Evolutionary conservation across 2,113 vertebrate species (phyloP).

Genomic region (Scomber colias): DNA sequence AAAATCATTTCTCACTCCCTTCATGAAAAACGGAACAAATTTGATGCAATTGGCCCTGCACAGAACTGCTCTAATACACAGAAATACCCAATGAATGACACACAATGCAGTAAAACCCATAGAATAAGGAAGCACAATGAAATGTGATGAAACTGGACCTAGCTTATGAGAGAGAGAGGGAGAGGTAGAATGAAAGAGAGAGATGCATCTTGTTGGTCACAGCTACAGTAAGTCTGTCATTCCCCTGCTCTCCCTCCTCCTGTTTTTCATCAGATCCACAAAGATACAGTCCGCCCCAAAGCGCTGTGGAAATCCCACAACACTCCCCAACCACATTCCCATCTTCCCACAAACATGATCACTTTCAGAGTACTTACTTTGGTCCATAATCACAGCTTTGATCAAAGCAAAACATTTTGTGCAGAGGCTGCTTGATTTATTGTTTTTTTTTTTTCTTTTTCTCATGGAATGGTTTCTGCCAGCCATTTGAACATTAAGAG

Average conservation of each 20-base stretch:
- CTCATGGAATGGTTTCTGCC: slow-evolving; percentile 36
- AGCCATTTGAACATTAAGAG: slow-evolving; percentile 50
- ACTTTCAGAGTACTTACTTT: slow-evolving; percentile 72
- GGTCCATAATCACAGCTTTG: slow-evolving; percentile 67
- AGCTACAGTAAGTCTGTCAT: slow-evolving; percentile 21
- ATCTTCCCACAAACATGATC: slow-evolving; percentile 45
- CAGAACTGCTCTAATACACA: no score
- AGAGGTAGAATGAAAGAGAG: background rate
- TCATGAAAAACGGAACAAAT: background rate
- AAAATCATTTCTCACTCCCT: background rate
- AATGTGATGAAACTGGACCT: background rate
- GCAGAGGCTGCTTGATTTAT: slow-evolving; percentile 34
- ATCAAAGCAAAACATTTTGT: slow-evolving; percentile 75
- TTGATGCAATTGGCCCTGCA: background rate
- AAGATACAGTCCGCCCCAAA: slow-evolving; percentile 34
- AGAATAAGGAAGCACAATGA: background rate
- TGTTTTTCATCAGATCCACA: slow-evolving; percentile 64
- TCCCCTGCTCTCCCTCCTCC: slow-evolving; percentile 11
- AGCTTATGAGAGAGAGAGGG: background rate
- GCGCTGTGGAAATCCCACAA: slow-evolving; percentile 51
- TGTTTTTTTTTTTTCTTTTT: slow-evolving; percentile 45
- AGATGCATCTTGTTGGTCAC: slow-evolving; percentile 21
- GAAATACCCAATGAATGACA: background rate
- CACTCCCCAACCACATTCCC: slow-evolving; percentile 43
- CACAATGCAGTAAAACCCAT: background rate